Base-by-base conservation (phyloP, 2,797 vertebrate species). In the Myiotriccus ornatus region DNA sequence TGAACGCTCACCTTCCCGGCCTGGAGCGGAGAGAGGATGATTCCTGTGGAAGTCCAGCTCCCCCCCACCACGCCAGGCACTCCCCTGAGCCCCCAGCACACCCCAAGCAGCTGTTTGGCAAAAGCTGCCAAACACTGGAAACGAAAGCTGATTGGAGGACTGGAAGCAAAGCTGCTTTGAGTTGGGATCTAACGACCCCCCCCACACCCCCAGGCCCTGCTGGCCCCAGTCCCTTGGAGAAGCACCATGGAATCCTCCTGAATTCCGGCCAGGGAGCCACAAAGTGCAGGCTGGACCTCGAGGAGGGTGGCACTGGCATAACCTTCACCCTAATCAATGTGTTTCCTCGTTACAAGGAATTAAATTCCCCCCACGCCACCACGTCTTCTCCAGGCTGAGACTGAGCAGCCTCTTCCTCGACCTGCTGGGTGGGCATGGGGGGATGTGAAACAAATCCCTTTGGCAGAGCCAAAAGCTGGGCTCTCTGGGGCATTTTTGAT, bases 151-250 rank as follows among this genome's bases (percentile, higher is more conserved):
- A 15, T 30, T 28, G 3, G 47, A 71, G 56, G 46, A 14, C 22
- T 27, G 75, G 79, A 16, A 57, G 35, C 49, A 23, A 55, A 69
- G 49, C 4, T 6, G 6, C 46, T 41, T 6, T 34, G 57, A 35
- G 63, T 6, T 3, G 46, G 87, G 80, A 21, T 2, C 0, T 13
- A 35, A 80, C 0, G 23, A 69, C 6, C 3, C 41, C 10, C 10
- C 15, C 5, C 6, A 35, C n/a, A n/a, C 13, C 9, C 5, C 15
- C 34, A 16, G 57, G 52, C 13, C 34, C 6, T 15, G n/a, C 30
- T 23, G 70, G 35, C 14, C 53, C 25, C 35, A 37, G 3, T 14
- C 30, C 71, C 47, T 6, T 2, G 27, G 50, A 30, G 65, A 32
- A 55, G 9, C 53, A 44, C 32, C 64, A 3, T 22, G 6, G 14